A percentile compares a stretch with the other conserved stretches of the same genome.
These are phyloP conservation scores for Dioctria rufipes DNA, from an alignment of 2,888 invertebrate species.

Conservation along the genomic window DNA sequence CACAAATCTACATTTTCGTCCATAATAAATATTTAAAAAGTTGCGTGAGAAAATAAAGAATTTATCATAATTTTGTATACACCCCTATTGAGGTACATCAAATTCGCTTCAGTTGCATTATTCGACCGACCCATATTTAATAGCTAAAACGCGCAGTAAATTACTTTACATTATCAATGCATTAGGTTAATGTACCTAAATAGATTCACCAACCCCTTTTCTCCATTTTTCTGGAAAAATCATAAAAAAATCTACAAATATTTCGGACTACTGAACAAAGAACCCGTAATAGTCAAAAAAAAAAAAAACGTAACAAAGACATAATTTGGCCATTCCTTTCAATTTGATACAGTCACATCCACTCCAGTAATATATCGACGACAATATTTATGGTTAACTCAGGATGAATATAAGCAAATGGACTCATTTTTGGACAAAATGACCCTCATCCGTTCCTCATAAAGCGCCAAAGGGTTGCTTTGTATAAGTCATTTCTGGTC, in stretches of 20 bases:
- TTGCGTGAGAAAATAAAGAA: too few relatives aligned
- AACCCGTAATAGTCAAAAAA: slow-evolving; percentile 6
- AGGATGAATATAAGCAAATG: slow-evolving; percentile 49
- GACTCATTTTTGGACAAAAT: slow-evolving; percentile 48
- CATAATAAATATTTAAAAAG: too few relatives aligned
- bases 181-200: slow-evolving; percentile 5
- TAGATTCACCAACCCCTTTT: neutral
- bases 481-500: slow-evolving; percentile 34
- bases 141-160: neutral
- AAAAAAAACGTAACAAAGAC: neutral
- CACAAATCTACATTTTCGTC: too few relatives aligned
- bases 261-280: neutral
- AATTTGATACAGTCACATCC: slow-evolving; percentile 50
- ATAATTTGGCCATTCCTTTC: slow-evolving; percentile 35
- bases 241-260: neutral
- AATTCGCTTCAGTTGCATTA: too few relatives aligned
- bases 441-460: slow-evolving; percentile 39
- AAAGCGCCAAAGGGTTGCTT: slow-evolving; percentile 44
- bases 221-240: slow-evolving; percentile 10
- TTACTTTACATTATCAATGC: slow-evolving; percentile 22
- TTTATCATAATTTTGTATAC: too few relatives aligned
- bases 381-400: slow-evolving; percentile 36
- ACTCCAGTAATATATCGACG: slow-evolving; percentile 28
- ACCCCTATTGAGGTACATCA: too few relatives aligned
- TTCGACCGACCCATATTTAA: neutral